Evolutionary conservation across 2,113 vertebrate genomes (phyloP).

Genomic region (Rhinopithecus roxellana): DNA sequence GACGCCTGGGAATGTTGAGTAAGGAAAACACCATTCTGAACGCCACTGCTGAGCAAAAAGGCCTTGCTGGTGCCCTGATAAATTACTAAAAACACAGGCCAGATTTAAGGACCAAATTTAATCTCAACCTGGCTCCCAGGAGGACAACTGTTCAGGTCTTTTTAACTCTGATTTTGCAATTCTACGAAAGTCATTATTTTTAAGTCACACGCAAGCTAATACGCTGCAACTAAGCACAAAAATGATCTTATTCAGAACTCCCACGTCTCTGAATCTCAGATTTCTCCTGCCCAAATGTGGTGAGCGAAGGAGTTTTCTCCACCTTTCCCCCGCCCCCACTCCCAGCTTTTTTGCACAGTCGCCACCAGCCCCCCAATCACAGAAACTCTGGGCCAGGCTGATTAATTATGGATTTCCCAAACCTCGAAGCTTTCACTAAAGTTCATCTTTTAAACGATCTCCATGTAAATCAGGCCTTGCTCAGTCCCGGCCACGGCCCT

Average conservation of each 20-base stretch:
- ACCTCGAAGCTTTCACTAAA: constrained; percentile 64
- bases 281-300: not conserved
- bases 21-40: constrained; percentile 28
- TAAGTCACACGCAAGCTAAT: not conserved
- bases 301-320: not conserved
- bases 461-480: constrained; percentile 49
- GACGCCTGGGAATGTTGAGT: not conserved
- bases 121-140: constrained; percentile 7
- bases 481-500: not conserved
- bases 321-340: not conserved
- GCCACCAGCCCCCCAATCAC: constrained; percentile 49
- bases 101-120: constrained; percentile 52
- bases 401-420: constrained; percentile 75
- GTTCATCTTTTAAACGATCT: constrained; percentile 67
- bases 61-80: not conserved
- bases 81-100: not conserved
- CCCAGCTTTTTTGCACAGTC: not conserved
- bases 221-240: not conserved
- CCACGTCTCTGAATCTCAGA: not conserved
- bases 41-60: not conserved
- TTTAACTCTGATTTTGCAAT: not conserved
- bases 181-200: not conserved
- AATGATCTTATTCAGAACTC: accelerated
- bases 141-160: not conserved
- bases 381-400: constrained; percentile 39